A percentile compares a stretch with the other conserved stretches of the same genome.
Evolutionary conservation across 2,797 vertebrate species (phyloP).

Genomic region (Premnoplex brunnescens): DNA sequence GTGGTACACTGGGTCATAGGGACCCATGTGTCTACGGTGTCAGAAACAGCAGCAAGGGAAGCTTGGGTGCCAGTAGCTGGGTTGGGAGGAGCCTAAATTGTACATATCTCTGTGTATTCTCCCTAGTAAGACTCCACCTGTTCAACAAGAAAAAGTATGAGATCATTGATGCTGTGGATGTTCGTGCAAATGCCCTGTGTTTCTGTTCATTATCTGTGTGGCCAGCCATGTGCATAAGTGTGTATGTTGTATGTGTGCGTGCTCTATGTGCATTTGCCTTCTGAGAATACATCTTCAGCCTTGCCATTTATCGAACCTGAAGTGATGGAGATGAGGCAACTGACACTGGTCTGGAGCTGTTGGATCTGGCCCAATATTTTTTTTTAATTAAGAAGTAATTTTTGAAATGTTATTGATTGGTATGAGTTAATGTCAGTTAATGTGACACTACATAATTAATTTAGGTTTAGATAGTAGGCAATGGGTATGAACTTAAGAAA

Average conservation of each 20-base stretch:
- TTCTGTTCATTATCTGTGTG: not conserved
- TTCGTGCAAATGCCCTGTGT: not conserved
- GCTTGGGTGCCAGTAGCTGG: not conserved
- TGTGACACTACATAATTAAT: not conserved
- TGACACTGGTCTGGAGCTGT: not conserved
- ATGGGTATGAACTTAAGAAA: not conserved
- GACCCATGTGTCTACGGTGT: fast-evolving
- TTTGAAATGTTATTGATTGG: no score
- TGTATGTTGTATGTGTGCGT: fast-evolving
- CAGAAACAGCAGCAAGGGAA: not conserved
- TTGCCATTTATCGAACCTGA: no score
- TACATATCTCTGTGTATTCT: not conserved
- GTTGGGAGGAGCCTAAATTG: not conserved
- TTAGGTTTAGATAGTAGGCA: not conserved
- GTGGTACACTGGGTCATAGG: no score
- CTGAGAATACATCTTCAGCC: not conserved
- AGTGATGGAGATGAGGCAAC: not conserved
- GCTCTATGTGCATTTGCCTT: not conserved
- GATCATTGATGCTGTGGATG: not conserved
- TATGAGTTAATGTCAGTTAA: no score
- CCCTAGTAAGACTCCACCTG: not conserved
- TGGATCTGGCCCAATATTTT: not conserved
- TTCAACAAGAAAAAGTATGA: not conserved
- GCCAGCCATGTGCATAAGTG: not conserved
- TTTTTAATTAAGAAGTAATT: not conserved